These are phyloP conservation scores for Mesoclemmys tuberculata DNA, from an alignment of 2,113 vertebrate species.

Conservation along the genomic window DNA sequence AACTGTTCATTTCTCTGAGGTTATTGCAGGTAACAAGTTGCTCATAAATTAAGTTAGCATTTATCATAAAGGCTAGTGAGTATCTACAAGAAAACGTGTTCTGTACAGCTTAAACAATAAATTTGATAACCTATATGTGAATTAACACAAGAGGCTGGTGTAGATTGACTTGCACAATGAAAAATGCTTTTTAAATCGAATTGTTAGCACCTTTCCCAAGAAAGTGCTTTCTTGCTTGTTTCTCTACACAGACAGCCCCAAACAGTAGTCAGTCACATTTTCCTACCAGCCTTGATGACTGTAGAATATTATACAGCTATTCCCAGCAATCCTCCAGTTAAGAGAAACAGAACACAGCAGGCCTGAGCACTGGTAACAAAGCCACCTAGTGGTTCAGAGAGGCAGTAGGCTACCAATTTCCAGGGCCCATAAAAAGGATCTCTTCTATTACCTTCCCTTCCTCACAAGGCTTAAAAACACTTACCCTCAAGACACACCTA, in stretches of 20 bases:
- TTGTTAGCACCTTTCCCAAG: background rate
- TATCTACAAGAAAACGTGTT: background rate
- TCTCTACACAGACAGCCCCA: fast-evolving
- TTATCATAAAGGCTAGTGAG: background rate
- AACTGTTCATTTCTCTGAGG: background rate
- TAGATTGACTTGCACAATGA: background rate
- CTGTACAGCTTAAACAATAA: fast-evolving
- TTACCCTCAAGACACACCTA: background rate
- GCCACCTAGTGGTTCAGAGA: background rate
- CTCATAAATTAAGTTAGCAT: fast-evolving
- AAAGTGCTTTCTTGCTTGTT: background rate
- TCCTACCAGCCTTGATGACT: fast-evolving
- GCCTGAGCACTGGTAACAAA: background rate
- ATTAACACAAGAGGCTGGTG: background rate
- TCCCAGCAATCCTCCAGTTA: background rate
- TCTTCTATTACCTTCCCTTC: background rate
- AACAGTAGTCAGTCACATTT: background rate
- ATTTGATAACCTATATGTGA: background rate
- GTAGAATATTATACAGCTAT: background rate
- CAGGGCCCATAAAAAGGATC: background rate
- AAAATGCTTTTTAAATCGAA: background rate
- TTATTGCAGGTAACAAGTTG: background rate
- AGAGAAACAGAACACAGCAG: fast-evolving
- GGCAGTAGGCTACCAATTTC: background rate
- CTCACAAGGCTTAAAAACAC: background rate